A percentile compares a stretch with the other conserved stretches of the same genome.
These are phyloP conservation scores for Yponomeuta evonymella DNA, from an alignment of 2,888 invertebrate species.

Conservation along the genomic window DNA sequence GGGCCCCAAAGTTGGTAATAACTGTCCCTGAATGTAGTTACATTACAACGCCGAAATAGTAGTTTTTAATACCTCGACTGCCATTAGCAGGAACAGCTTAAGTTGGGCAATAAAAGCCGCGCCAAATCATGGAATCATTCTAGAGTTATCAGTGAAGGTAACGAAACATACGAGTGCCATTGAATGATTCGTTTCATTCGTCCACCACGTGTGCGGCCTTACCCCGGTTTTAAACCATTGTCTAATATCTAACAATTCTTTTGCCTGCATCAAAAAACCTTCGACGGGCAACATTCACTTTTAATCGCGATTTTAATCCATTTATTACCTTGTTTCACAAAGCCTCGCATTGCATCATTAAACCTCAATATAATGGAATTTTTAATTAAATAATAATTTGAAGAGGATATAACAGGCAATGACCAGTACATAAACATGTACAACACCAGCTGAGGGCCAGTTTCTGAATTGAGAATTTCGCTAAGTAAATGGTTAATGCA, in stretches of 20 bases:
- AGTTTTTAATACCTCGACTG: neutral
- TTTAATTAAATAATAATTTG: constrained; percentile 2
- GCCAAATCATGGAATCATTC: neutral
- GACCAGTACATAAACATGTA: neutral
- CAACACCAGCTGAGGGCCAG: neutral
- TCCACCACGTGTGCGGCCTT: constrained; percentile 48
- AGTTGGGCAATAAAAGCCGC: neutral
- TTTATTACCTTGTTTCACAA: neutral
- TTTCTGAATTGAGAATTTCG: too few relatives aligned
- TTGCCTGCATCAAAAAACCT: constrained; percentile 41
- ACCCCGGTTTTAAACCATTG: constrained; percentile 40
- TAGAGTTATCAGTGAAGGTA: constrained; percentile 35
- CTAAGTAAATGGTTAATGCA: too few relatives aligned
- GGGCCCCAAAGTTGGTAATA: neutral
- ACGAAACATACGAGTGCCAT: constrained; percentile 27
- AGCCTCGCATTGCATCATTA: neutral
- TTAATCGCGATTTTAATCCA: constrained; percentile 23
- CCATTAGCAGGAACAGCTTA: neutral
- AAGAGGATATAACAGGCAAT: neutral
- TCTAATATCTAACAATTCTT: constrained; percentile 39
- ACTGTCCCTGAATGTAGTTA: neutral
- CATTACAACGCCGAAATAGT: neutral
- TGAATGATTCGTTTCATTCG: constrained; percentile 31
- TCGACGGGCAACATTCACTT: constrained; percentile 46
- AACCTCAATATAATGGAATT: neutral